Conservation (phyloP, 64 coral and sea anemone genomes). For the Pocillopora verrucosa region DNA sequence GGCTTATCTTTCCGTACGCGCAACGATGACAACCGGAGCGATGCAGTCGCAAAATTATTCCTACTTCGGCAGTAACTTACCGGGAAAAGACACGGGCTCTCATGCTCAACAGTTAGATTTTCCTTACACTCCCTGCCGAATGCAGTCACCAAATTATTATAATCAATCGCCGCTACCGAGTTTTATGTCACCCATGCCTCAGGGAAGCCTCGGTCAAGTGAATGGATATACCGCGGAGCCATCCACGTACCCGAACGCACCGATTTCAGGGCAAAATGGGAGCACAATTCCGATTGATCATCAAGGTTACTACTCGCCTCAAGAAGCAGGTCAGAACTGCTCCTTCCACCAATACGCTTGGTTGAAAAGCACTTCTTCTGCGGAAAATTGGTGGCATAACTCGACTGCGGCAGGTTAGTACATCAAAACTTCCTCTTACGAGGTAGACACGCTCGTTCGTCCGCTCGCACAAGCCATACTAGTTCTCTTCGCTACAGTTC, state of each 20-base stretch:
- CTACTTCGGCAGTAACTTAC: slow-evolving; percentile 64
- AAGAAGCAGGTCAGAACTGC: slow-evolving; percentile 88
- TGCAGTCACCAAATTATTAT: slow-evolving; percentile 98
- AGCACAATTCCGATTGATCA: slow-evolving; percentile 62
- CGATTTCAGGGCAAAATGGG: slow-evolving; percentile 58
- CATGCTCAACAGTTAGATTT: slow-evolving; percentile 87
- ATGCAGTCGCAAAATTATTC: slow-evolving; percentile 97
- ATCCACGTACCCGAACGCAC: slow-evolving; percentile 66
- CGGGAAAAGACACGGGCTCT: slow-evolving; percentile 56
- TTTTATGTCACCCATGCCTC: slow-evolving; percentile 84
- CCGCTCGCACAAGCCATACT: neutral
- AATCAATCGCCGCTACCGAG: slow-evolving; percentile 82
- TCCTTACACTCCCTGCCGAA: slow-evolving; percentile 94
- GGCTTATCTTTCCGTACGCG: slow-evolving; percentile 68
- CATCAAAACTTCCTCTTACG: slow-evolving; percentile 9
- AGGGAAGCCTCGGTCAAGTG: slow-evolving; percentile 80
- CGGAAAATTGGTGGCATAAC: slow-evolving; percentile 96
- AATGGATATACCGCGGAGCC: slow-evolving; percentile 91
- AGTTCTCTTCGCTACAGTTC: neutral
- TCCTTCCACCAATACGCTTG: slow-evolving; percentile 98
- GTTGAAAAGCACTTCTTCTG: slow-evolving; percentile 89
- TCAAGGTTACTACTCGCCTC: slow-evolving; percentile 74
- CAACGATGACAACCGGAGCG: slow-evolving; percentile 82
- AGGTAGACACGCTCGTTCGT: neutral
- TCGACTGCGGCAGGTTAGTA: slow-evolving; percentile 78